Evolutionary conservation across 2,888 invertebrate species (phyloP), one percentile per base, ranked within the genome.

Genomic region (Conops quadrifasciatus): DNA sequence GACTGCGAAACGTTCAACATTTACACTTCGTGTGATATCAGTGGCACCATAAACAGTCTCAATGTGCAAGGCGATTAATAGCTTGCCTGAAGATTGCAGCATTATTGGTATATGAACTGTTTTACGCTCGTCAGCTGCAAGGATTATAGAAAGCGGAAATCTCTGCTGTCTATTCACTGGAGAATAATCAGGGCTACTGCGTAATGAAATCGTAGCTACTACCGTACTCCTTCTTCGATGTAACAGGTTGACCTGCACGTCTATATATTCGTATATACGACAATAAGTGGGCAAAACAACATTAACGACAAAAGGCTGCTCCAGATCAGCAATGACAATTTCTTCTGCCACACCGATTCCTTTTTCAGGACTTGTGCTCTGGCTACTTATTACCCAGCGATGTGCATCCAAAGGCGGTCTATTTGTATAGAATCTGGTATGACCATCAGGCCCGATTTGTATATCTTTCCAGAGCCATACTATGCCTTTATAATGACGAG

Each of bases 401-500:
- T 92, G 94, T 0, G 94, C 0, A 28, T 47, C 16, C 15, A 36
- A 11, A 4, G 51, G 16, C 15, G 94, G 94, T 43, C 94, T 94
- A 43, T 91, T 91, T 28, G 92, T 87, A 53, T 91, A 93, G 86
- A 95, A 94, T 71, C 94, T 93, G 81, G 89, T 92, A 21, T 94
- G 90, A 0, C 95, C 95, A 84, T 94, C 94, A 43, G 94, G 94
- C 0, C 93, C 95, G 81, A 95, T 94, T 85, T 94, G 94, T 69
- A 94, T 90, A 86, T 96, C 95, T 72, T 91, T 90, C 96, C 96
- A 96, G 70, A 96, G 86, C 96, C 96, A 97, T 72, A 93, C 92
- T 1, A 16, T 30, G 86, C 95, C 95, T 79, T 95, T 94, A 86
- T 95, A 96, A 83, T 94, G 93, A 0, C 95, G 88, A 82, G 93